A percentile compares a stretch with the other conserved stretches of the same genome.
phyloP scores from a whole-genome alignment of 2,888 invertebrate genomes.

The Apeira syringaria region DNA sequence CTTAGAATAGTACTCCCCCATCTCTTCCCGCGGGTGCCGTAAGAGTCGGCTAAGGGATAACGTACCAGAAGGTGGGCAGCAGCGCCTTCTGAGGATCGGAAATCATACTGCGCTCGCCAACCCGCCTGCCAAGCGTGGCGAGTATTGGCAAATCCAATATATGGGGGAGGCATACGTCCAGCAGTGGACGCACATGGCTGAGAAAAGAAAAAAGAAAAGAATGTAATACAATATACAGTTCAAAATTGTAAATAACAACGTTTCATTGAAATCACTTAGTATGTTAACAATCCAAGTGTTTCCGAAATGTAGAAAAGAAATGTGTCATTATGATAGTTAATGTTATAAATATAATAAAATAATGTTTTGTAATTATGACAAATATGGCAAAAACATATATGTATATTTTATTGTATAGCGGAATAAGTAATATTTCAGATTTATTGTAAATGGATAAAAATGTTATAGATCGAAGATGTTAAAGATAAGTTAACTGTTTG shows the following conservation, averaged over 20 bases:
- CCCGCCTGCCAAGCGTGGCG: too few species aligned
- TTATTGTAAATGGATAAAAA: conserved; percentile 78
- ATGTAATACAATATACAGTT: too few species aligned
- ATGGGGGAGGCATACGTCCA: too few species aligned
- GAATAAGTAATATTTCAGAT: conserved; percentile 78
- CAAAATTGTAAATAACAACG: conserved; percentile 18
- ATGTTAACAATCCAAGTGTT: conserved; percentile 37
- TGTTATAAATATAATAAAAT: conserved; percentile 53
- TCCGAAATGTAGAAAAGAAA: conserved; percentile 63
- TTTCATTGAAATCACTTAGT: conserved; percentile 8
- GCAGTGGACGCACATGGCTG: too few species aligned
- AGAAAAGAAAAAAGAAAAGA: too few species aligned
- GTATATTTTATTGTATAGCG: conserved; percentile 82
- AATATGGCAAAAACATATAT: conserved; percentile 68
- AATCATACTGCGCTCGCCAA: too few species aligned
- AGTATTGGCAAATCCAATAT: too few species aligned
- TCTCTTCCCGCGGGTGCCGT: too few species aligned
- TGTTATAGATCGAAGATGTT: conserved; percentile 80
- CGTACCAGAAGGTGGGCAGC: too few species aligned
- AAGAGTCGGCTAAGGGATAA: too few species aligned
- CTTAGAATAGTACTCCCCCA: too few species aligned
- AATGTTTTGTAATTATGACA: conserved; percentile 69
- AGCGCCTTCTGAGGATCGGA: too few species aligned
- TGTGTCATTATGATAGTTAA: conserved; percentile 79
- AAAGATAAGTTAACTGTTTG: conserved; percentile 82